phyloP scores from a whole-genome alignment of 2,113 vertebrate genomes.

The Rhinichthys klamathensis region DNA sequence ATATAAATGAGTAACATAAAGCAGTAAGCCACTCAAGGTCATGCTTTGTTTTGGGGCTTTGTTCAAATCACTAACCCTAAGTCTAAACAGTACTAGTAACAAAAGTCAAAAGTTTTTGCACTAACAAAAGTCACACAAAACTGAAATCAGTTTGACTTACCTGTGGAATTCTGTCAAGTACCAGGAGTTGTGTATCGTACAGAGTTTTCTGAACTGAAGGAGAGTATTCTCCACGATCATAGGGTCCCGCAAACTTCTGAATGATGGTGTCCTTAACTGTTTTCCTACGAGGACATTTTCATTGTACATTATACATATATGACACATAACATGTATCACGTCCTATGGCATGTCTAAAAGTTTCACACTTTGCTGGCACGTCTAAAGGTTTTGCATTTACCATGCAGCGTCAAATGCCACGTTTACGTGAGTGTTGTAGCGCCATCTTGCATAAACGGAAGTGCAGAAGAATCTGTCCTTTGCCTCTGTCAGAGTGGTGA shows the following conservation, averaged over 20 bases:
- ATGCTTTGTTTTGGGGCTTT: neutral
- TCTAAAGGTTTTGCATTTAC: constrained; percentile 70
- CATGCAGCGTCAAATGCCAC: constrained; percentile 83
- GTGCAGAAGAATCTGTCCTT: constrained; percentile 90
- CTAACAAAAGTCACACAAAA: constrained; percentile 4
- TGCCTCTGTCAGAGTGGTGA: constrained; percentile 88
- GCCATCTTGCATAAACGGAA: constrained; percentile 87
- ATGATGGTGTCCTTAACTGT: constrained; percentile 80
- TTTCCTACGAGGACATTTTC: constrained; percentile 72
- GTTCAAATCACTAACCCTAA: neutral
- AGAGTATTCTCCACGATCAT: constrained; percentile 85
- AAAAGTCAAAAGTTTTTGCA: neutral
- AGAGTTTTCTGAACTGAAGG: constrained; percentile 96
- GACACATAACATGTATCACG: neutral
- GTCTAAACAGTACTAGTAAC: neutral
- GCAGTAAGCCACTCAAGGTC: neutral
- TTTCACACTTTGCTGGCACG: constrained; percentile 49
- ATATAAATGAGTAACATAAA: too few relatives aligned
- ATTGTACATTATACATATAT: neutral
- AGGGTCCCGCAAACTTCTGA: constrained; percentile 90
- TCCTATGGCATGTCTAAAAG: neutral
- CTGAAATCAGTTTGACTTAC: constrained; percentile 66
- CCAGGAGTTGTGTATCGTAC: constrained; percentile 81
- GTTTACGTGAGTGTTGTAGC: constrained; percentile 75
- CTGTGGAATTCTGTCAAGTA: constrained; percentile 81